Base-by-base conservation (phyloP, 2,797 vertebrate species). In the Falco cherrug region DNA sequence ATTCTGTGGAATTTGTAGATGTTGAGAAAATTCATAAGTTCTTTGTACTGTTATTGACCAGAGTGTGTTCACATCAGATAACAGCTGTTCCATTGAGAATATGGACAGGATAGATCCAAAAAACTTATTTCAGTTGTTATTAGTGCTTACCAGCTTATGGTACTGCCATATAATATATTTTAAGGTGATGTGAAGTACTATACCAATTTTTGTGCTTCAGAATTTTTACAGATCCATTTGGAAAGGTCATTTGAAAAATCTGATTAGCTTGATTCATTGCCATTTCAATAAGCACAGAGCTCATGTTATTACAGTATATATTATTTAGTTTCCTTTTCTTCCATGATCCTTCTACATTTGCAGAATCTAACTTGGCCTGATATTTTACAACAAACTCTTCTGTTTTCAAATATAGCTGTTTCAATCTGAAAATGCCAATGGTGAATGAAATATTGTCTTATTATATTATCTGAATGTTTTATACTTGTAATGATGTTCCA, bases 221-320 rank as follows among this genome's bases (percentile, higher is more conserved):
- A 93, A 51, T 85, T 95, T 94, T 91, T 95, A 53, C 61, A 87
- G n/a, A 64, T 87, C 12, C 26, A 12, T 91, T 96, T 89, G 92
- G 79, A 97, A 95, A 93, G 50, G 78, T 93, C 39, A 47, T 45
- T 92, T 68, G 87, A 69, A 94, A 93, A 93, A 95, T 90, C n/a
- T 43, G 70, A 54, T 74, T 86, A 70, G 14, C 60, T 96, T 96
- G 68, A 97, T 96, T 94, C 69, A 96, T 78, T 79, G 77, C 50
- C 65, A 77, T 95, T 94, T 78, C 45, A 77, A 20, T 86, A 87
- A 85, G 50, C 37, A n/a, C 24, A 64, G 65, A 89, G 18, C 50
- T 89, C 50, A 51, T 84, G 53, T 93, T 90, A 89, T 94, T 96
- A 41, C 26, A 73, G 53, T 76, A 83, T 70, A 41, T 89, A 75